These are phyloP conservation scores for Caranx ignobilis DNA, from an alignment of 2,113 vertebrate species.

Conservation along the genomic window DNA sequence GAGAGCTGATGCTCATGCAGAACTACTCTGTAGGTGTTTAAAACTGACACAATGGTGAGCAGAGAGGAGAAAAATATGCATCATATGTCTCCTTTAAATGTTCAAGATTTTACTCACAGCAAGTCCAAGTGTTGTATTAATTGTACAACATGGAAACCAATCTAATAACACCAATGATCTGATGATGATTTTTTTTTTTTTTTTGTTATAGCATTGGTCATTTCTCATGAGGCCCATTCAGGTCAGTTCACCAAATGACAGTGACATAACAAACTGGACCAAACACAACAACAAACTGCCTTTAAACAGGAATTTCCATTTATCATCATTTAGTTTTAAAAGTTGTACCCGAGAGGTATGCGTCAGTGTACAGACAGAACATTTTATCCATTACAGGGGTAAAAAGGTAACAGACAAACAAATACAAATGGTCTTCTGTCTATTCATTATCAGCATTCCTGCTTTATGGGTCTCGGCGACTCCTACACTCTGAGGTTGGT, in stretches of 20 bases:
- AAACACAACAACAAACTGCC: not conserved
- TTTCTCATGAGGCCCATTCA: not conserved
- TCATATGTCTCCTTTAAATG: too few species aligned
- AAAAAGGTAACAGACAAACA: slow-evolving; percentile 49
- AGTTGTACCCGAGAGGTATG: slow-evolving; percentile 16
- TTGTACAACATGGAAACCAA: not conserved
- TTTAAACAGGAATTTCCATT: slow-evolving; percentile 29
- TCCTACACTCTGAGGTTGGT: slow-evolving; percentile 35
- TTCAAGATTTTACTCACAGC: not conserved
- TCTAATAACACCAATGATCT: not conserved
- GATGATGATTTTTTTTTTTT: not conserved
- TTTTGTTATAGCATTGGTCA: not conserved
- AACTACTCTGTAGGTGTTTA: too few species aligned
- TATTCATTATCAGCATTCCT: slow-evolving; percentile 39
- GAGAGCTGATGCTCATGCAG: too few species aligned
- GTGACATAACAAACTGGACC: not conserved
- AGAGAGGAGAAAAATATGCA: too few species aligned
- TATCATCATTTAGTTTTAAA: not conserved
- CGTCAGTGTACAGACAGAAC: slow-evolving; percentile 29
- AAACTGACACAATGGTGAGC: too few species aligned
- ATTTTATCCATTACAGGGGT: slow-evolving; percentile 36
- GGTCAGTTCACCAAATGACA: not conserved
- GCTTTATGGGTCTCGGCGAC: slow-evolving; percentile 25
- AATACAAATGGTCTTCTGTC: slow-evolving; percentile 44
- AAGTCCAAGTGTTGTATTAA: not conserved